Evolutionary conservation across 2,113 vertebrate genomes (phyloP).

Genomic region (Tetrao urogallus): DNA sequence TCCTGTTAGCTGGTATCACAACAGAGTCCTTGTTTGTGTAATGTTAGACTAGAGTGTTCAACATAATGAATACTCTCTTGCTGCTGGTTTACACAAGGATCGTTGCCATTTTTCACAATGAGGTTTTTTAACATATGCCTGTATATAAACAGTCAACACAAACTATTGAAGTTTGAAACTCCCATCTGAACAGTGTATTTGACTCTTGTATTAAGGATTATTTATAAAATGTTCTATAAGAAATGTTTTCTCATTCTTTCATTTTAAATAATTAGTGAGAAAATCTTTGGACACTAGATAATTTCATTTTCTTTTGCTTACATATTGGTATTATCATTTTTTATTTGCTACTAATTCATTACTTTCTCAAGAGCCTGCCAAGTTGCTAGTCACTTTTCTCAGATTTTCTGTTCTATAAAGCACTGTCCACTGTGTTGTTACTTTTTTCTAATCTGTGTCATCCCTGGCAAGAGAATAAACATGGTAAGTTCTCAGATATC

Average conservation of each 20-base stretch:
- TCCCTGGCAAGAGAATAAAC: neutral
- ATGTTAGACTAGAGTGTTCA: neutral
- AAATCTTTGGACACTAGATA: neutral
- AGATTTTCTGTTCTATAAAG: neutral
- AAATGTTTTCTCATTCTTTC: neutral
- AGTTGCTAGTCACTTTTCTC: neutral
- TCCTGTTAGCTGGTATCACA: slow-evolving; percentile 30
- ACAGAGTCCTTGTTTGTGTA: slow-evolving; percentile 9
- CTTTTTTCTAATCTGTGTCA: neutral
- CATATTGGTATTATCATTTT: neutral
- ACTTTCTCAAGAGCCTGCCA: neutral
- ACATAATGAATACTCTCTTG: slow-evolving; percentile 19
- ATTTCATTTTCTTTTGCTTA: neutral
- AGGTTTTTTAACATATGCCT: neutral
- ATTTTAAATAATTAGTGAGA: neutral
- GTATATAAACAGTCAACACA: neutral
- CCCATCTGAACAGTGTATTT: neutral
- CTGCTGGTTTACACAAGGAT: slow-evolving; percentile 7
- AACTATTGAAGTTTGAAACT: slow-evolving; percentile 28
- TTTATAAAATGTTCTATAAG: neutral
- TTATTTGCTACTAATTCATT: neutral
- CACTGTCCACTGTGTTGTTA: neutral
- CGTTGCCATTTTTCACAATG: slow-evolving; percentile 15
- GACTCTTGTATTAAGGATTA: neutral
- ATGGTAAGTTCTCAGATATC: neutral